phyloP scores from a whole-genome alignment of 1,140 invertebrate genomes.

The Leptoteleia sp. region DNA sequence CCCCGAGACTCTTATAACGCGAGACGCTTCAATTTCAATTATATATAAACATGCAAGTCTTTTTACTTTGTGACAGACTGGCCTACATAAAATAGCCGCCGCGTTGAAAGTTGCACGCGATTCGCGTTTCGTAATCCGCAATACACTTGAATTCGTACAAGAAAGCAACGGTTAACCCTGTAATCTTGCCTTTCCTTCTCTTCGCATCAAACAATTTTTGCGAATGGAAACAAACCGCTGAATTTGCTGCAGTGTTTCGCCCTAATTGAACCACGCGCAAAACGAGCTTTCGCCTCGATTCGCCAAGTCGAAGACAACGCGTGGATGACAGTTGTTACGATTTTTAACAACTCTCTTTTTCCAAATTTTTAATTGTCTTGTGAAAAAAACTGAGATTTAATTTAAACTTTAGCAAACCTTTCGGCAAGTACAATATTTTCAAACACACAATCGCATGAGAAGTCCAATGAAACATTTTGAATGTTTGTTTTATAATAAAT shows the following conservation, averaged over 20 bases:
- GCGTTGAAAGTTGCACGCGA: slow-evolving; percentile 61
- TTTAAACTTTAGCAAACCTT: slow-evolving; percentile 38
- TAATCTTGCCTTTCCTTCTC: slow-evolving; percentile 60
- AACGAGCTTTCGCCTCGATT: too few relatives aligned
- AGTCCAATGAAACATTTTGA: too few relatives aligned
- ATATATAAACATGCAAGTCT: slow-evolving; percentile 27
- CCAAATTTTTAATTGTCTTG: slow-evolving; percentile 30
- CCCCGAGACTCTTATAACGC: too few relatives aligned
- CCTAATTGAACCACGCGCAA: slow-evolving; percentile 6
- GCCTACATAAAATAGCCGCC: slow-evolving; percentile 61
- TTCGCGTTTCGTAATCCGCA: slow-evolving; percentile 35
- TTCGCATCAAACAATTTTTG: slow-evolving; percentile 17
- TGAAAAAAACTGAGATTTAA: slow-evolving; percentile 22
- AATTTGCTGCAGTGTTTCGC: neutral
- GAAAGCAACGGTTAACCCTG: slow-evolving; percentile 48
- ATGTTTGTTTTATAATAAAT: too few relatives aligned
- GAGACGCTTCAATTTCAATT: slow-evolving; percentile 35
- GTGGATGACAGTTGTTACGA: too few relatives aligned
- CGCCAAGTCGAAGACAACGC: too few relatives aligned
- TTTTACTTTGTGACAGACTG: slow-evolving; percentile 45
- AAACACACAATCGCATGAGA: slow-evolving; percentile 6
- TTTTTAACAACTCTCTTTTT: slow-evolving; percentile 13
- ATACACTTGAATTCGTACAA: slow-evolving; percentile 55
- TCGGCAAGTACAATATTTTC: slow-evolving; percentile 59
- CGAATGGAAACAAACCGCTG: neutral